phyloP scores from a whole-genome alignment of 2,888 invertebrate species.

The Aradus depressus region DNA sequence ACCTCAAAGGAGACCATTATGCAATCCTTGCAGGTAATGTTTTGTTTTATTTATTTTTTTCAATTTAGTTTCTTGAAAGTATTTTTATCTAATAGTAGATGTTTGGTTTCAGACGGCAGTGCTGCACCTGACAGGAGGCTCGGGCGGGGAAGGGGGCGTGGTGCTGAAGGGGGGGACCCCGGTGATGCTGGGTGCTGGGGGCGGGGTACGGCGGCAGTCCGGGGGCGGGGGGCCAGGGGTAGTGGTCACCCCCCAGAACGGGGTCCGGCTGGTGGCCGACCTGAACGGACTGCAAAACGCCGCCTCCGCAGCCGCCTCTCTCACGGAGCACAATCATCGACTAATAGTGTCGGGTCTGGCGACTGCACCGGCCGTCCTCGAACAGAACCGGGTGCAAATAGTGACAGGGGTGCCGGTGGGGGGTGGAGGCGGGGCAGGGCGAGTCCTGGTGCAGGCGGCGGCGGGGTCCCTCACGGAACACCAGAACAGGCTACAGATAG shows the following conservation, averaged over 20 bases:
- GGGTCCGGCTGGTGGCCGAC: constrained; percentile 32
- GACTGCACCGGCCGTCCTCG: constrained; percentile 23
- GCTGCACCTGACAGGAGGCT: constrained; percentile 27
- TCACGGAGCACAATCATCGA: constrained; percentile 27
- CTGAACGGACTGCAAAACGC: constrained; percentile 28
- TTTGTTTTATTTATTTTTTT: neutral
- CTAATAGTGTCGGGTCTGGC: constrained; percentile 29
- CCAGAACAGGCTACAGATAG: constrained; percentile 30
- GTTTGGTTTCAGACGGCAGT: constrained; percentile 31
- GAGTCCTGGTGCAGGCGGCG: constrained; percentile 22
- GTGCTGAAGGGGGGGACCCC: constrained; percentile 29
- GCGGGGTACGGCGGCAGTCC: constrained; percentile 19
- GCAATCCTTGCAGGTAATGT: constrained; percentile 29
- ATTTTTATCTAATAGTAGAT: neutral
- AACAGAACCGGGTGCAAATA: constrained; percentile 30
- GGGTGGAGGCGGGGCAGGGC: constrained; percentile 28
- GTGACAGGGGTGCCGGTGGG: constrained; percentile 30
- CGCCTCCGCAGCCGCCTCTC: constrained; percentile 17
- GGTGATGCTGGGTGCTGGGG: constrained; percentile 24
- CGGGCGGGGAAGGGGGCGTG: constrained; percentile 30
- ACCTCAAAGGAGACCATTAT: constrained; percentile 28
- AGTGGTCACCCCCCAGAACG: constrained; percentile 31
- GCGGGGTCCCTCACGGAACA: constrained; percentile 27
- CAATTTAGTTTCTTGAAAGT: neutral
- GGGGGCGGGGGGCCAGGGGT: too few species aligned